A percentile compares a stretch with the other conserved stretches of the same genome.
These are phyloP conservation scores for Chrysina gloriosa DNA, from an alignment of 2,888 invertebrate species.

Conservation along the genomic window DNA sequence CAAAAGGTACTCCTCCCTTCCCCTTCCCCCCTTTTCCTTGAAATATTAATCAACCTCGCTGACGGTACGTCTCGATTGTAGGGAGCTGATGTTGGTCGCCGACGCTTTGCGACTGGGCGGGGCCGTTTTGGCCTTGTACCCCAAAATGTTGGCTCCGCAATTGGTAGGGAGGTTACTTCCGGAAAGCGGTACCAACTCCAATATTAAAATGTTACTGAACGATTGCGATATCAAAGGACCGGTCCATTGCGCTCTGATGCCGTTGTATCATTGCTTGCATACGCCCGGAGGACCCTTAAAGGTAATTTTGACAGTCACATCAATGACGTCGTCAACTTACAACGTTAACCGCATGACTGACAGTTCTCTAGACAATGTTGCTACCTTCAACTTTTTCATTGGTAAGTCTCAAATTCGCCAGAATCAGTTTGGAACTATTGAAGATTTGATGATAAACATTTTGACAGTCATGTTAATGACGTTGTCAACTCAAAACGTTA, in stretches of 20 bases:
- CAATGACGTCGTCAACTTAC: too few species aligned
- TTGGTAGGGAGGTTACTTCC: constrained; percentile 92
- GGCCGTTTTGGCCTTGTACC: constrained; percentile 90
- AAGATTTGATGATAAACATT: too few species aligned
- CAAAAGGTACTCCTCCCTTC: constrained; percentile 69
- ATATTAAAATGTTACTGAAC: constrained; percentile 86
- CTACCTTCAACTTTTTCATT: too few species aligned
- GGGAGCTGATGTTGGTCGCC: constrained; percentile 91
- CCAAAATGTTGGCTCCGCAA: constrained; percentile 96
- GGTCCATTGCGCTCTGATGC: constrained; percentile 88
- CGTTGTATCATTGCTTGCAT: constrained; percentile 95
- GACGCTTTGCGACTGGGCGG: constrained; percentile 94
- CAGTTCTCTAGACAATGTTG: too few species aligned
- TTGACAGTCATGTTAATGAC: too few species aligned
- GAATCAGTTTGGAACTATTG: too few species aligned
- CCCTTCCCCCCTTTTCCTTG: background rate
- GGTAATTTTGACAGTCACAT: too few species aligned
- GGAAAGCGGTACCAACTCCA: constrained; percentile 84
- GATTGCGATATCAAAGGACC: constrained; percentile 94
- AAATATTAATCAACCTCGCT: background rate
- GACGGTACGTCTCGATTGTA: constrained; percentile 58
- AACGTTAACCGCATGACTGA: too few species aligned
- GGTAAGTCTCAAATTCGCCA: too few species aligned
- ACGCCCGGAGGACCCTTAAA: constrained; percentile 99
- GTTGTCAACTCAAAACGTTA: too few species aligned